Base-by-base conservation (phyloP, 1,140 invertebrate genomes). In the Drosophila sulfurigaster region DNA sequence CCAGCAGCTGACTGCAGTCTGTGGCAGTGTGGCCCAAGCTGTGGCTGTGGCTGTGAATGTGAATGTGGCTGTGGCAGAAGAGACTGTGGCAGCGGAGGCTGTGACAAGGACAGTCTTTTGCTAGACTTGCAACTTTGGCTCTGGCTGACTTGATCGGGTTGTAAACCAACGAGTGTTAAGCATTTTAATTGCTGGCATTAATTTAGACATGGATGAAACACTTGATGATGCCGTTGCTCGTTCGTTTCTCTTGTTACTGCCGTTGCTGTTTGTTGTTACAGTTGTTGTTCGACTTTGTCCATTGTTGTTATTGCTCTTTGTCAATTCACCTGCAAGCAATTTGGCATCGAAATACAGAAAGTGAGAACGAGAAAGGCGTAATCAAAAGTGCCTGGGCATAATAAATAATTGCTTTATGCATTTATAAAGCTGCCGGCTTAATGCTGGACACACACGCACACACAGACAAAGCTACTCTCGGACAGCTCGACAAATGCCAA, bases 161-260 rank as follows among this genome's bases (percentile, higher is more conserved):
- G 58, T 38, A 56, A 45, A 43, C 38, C 46, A 75, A 59, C 58
- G 63, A 80, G 81, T 83, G 81, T 85, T 83, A 77, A 85, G 74
- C 81, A 78, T 81, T 83, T 83, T 83, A 83, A 83, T 83, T 78
- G 81, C 73, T 15, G 81, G 81, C 81, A 83, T 83, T 83, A 78
- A 83, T 85, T 80, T 64, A 62, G 73, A 85, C 67, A 77, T 76
- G 64, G 32, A 49, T 56, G 13, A 45, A 58, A 58, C 56, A 58
- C 56, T 58, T 58, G 35, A 20, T 48, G 57, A 8, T 58, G 48
- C 10, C 10, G 56, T 11, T 43, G 32, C 32, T 60, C 32, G 7
- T 38, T 38, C 35, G 6, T 38, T 38, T 8, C 35, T 38, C 35
- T 16, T 45, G 13, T 58, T 41, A 10, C 35, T 38, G 20, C 20